Base-by-base conservation (phyloP, 2,797 vertebrate genomes). In the Acanthopagrus latus region DNA sequence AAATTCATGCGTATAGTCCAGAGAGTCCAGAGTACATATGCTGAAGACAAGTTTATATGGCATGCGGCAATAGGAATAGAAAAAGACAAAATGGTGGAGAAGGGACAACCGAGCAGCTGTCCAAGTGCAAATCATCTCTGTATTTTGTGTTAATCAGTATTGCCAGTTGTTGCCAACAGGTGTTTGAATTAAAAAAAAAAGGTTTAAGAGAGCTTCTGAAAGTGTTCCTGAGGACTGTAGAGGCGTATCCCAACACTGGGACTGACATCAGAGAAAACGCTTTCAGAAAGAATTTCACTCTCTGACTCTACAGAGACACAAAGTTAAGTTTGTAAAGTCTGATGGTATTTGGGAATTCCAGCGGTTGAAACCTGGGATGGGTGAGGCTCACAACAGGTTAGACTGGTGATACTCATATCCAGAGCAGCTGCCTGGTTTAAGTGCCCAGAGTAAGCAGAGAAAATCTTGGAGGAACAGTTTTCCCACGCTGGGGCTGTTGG, bases 221-320 rank as follows among this genome's bases (percentile, higher is more conserved):
- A 82, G 58, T 52, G 43, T 71, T 88, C 91, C 90, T 89, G 86
- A 91, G 90, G 47, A 33, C 69, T 57, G 12, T 46, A 18, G 84
- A 33, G 9, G 29, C 16, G 25, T 48, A 50, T 56, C 57, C 57
- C 55, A 65, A 71, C 38, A 63, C 29, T 79, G 67, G 29, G 59
- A 55, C 23, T 2, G 7, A 69, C 72, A 65, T 81, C 8, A 1
- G n/a, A 47, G 23, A 66, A 74, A 78, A 71, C 3, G 18, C 64
- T 58, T 71, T 70, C 7, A 71, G 54, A 44, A 65, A 47, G 51
- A 25, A n/a, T 33, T 58, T 78, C 20, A 33, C 56, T 23, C 56
- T 23, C 46, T n/a, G 43, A 56, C 59, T 51, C 52, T 47, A 73
- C 11, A 38, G 27, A 76, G 21, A 29, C 38, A 64, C 60, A 43